A percentile compares a stretch with the other conserved stretches of the same genome.
Evolutionary conservation across 2,888 invertebrate species (phyloP).

Genomic region (Pristionchus japonicus): DNA sequence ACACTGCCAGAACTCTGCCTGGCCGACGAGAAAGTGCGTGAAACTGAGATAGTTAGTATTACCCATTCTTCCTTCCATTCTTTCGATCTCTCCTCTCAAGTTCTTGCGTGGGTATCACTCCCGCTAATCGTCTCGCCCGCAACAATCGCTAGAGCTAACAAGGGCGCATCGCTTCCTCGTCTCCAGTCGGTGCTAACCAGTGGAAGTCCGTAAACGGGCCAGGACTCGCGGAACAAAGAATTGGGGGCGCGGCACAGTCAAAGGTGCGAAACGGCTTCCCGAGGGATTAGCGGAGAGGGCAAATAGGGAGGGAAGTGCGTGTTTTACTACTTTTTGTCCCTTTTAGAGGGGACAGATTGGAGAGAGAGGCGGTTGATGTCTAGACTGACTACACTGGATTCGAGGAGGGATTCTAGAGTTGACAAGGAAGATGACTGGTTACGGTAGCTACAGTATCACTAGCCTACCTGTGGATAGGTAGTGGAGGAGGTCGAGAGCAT

Average conservation of each 20-base stretch:
- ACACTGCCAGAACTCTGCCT: neutral
- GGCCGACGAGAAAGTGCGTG: no score
- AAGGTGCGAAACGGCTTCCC: slow-evolving; percentile 39
- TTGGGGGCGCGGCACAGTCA: neutral
- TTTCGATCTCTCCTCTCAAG: neutral
- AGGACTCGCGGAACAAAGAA: neutral
- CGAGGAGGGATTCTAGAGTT: neutral
- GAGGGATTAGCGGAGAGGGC: neutral
- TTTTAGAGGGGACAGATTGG: neutral
- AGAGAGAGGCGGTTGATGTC: neutral
- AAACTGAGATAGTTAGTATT: no score
- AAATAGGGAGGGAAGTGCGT: slow-evolving; percentile 22
- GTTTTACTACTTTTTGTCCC: slow-evolving; percentile 19
- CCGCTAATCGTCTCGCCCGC: neutral
- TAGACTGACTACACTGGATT: neutral
- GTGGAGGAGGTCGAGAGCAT: slow-evolving; percentile 30
- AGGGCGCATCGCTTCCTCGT: neutral
- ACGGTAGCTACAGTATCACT: neutral
- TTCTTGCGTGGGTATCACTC: neutral
- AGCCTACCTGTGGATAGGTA: slow-evolving; percentile 23
- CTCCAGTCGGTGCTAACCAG: neutral
- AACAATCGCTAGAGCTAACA: slow-evolving; percentile 20
- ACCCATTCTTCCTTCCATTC: neutral
- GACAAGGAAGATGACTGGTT: neutral
- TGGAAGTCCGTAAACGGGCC: neutral